Evolutionary conservation across 2,888 invertebrate genomes (phyloP).

Genomic region (Xestia xanthographa): DNA sequence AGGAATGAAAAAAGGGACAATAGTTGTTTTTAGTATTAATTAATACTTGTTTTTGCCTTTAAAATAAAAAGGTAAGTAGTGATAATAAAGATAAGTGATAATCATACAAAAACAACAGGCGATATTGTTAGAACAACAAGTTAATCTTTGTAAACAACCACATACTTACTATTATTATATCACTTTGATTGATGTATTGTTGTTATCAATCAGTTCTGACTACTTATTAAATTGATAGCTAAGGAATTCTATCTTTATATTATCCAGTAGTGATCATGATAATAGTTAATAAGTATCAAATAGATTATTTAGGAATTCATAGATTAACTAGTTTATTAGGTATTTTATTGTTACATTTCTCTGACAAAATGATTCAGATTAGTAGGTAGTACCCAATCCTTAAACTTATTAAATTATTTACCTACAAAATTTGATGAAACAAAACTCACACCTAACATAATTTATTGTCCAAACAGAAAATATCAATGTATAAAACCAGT

Average conservation of each 20-base stretch:
- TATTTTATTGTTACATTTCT: background rate
- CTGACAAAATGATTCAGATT: background rate
- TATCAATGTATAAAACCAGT: no score
- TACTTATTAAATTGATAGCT: background rate
- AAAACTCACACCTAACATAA: background rate
- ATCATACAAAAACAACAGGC: background rate
- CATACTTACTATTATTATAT: background rate
- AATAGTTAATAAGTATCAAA: background rate
- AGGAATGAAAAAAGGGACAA: background rate
- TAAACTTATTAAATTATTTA: background rate
- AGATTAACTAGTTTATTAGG: background rate
- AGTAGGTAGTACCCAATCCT: no score
- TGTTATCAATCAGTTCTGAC: background rate
- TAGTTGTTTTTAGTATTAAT: background rate
- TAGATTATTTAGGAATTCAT: constrained; percentile 16
- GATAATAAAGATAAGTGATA: background rate
- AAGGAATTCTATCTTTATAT: background rate
- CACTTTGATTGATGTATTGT: constrained; percentile 18
- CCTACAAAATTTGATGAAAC: background rate
- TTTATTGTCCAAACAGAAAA: background rate
- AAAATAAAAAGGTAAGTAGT: background rate
- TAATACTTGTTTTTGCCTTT: no score
- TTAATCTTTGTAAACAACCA: constrained; percentile 19
- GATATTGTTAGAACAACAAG: background rate
- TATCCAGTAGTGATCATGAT: background rate